These are phyloP conservation scores for Gymnothorax javanicus DNA, from an alignment of 2,797 vertebrate species.

Conservation along the genomic window DNA sequence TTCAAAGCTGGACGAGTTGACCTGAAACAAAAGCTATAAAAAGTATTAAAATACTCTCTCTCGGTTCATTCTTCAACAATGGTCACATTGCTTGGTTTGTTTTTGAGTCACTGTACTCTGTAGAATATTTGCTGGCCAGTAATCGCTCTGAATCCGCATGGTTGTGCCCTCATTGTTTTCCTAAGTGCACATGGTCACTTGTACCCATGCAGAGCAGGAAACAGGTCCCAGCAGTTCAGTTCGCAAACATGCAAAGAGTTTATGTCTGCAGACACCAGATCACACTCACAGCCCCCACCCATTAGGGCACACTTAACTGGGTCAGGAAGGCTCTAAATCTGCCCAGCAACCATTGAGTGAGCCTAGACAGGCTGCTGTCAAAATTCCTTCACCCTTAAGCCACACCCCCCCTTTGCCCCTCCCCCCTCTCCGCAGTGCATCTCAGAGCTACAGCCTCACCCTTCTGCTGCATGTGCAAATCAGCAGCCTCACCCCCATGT, in stretches of 20 bases:
- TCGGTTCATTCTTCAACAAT: not conserved
- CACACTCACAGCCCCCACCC: not conserved
- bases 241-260: not conserved
- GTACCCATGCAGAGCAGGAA: not conserved
- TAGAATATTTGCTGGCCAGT: not conserved
- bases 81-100: not conserved
- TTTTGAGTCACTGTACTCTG: not conserved
- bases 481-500: not conserved
- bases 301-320: conserved; percentile 15
- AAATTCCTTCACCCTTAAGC: conserved; percentile 10
- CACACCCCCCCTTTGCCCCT: not conserved
- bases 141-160: not conserved
- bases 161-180: not conserved
- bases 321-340: conserved; percentile 16
- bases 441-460: not conserved
- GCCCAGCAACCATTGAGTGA: conserved; percentile 13
- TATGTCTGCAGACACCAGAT: not conserved
- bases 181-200: no score
- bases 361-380: conserved; percentile 15
- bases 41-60: not conserved
- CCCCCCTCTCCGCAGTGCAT: conserved; percentile 4
- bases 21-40: not conserved
- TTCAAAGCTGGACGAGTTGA: not conserved
- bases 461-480: not conserved
- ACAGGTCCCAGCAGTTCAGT: not conserved